Conservation (phyloP, 2,888 invertebrate species). For the Tipula unca region DNA sequence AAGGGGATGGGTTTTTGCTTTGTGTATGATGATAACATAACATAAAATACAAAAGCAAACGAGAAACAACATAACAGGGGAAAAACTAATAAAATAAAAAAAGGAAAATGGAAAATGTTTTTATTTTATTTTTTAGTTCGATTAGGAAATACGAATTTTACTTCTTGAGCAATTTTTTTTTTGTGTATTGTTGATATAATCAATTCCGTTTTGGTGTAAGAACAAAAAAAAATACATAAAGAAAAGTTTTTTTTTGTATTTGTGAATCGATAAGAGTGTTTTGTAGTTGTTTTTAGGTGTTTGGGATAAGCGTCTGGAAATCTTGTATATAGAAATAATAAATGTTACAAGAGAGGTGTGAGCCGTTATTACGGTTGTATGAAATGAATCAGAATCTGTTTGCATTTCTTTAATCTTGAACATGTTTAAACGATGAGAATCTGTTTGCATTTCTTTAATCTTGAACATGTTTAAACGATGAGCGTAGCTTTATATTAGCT, state of each 20-base stretch:
- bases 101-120: not conserved
- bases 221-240: not conserved
- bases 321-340: not conserved
- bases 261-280: not conserved
- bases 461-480: not conserved
- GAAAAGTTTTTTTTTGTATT: not conserved
- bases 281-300: not conserved
- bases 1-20: not conserved
- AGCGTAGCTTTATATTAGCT: too few relatives aligned
- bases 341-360: not conserved
- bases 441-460: not conserved
- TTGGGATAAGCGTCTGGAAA: not conserved
- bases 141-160: constrained; percentile 14
- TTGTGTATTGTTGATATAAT: not conserved
- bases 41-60: not conserved
- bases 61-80: not conserved
- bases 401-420: not conserved
- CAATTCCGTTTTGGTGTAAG: constrained; percentile 8
- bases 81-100: not conserved
- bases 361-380: not conserved
- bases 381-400: not conserved
- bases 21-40: not conserved
- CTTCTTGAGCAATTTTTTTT: not conserved
- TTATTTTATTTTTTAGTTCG: not conserved
- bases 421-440: not conserved